These are phyloP conservation scores for Cephus rjabovi DNA, from an alignment of 2,888 invertebrate genomes.

Conservation along the genomic window DNA sequence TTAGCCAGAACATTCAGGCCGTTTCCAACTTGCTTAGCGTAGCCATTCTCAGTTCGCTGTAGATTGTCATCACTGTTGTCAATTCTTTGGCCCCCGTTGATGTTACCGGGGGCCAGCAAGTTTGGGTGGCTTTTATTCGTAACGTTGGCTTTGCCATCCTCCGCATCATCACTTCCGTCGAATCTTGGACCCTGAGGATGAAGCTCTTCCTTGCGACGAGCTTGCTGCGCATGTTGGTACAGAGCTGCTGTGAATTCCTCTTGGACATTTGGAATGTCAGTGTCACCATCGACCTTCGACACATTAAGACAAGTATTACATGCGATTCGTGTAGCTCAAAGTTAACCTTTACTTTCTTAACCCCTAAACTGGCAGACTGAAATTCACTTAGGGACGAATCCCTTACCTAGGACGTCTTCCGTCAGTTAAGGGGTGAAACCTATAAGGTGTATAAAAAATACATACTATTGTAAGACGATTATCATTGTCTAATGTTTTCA, in stretches of 20 bases:
- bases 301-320: not conserved
- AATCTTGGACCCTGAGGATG: slow-evolving; percentile 26
- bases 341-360: not conserved
- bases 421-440: not conserved
- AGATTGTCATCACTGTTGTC: slow-evolving; percentile 40
- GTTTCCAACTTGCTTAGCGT: slow-evolving; percentile 67
- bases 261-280: slow-evolving; percentile 82
- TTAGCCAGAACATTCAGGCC: slow-evolving; percentile 31
- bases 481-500: slow-evolving; percentile 85
- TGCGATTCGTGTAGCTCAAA: not conserved
- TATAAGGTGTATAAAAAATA: slow-evolving; percentile 29
- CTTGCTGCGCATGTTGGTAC: slow-evolving; percentile 74
- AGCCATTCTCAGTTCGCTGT: slow-evolving; percentile 45
- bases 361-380: not conserved
- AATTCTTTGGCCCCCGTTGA: slow-evolving; percentile 59
- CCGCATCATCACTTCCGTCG: slow-evolving; percentile 15
- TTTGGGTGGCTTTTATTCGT: slow-evolving; percentile 30
- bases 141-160: slow-evolving; percentile 1
- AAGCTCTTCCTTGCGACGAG: slow-evolving; percentile 44
- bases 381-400: too few relatives aligned
- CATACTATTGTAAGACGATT: slow-evolving; percentile 87
- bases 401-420: too few relatives aligned
- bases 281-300: slow-evolving; percentile 85
- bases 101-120: slow-evolving; percentile 41
- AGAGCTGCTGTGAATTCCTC: slow-evolving; percentile 80